phyloP scores from a whole-genome alignment of 2,797 vertebrate genomes.

The Eulemur albifrons region DNA sequence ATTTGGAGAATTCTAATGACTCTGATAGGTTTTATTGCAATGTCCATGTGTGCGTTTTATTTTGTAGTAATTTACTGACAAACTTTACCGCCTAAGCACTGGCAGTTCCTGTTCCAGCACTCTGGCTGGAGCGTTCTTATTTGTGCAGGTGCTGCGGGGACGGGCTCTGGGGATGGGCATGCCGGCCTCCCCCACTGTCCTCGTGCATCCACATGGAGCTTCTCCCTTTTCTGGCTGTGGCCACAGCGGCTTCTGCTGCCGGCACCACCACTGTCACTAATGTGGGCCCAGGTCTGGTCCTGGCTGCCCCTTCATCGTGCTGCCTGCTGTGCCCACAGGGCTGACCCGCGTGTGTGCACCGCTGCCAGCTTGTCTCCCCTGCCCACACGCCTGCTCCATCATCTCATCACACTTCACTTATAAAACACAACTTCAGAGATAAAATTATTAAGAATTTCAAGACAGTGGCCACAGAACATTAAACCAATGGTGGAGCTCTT shows the following conservation, averaged over 20 bases:
- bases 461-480: background rate
- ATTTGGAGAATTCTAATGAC: background rate
- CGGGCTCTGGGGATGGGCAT: too few species aligned
- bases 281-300: background rate
- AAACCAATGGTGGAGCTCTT: background rate
- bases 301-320: background rate
- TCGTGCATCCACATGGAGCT: fast-evolving
- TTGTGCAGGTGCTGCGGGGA: background rate
- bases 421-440: background rate
- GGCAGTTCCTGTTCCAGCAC: background rate
- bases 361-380: background rate
- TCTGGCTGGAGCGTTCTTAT: background rate
- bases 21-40: background rate
- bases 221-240: background rate
- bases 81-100: background rate
- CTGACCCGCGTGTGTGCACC: fast-evolving
- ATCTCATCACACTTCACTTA: background rate
- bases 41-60: background rate
- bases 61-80: background rate
- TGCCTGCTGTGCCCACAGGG: background rate
- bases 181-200: background rate
- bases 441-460: background rate
- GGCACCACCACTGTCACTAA: background rate
- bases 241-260: background rate
- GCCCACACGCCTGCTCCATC: background rate